Percentiles rank a stretch among this genome's conserved stretches.
phyloP scores from a whole-genome alignment of 2,113 vertebrate species.

The Ibidorhyncha struthersii region DNA sequence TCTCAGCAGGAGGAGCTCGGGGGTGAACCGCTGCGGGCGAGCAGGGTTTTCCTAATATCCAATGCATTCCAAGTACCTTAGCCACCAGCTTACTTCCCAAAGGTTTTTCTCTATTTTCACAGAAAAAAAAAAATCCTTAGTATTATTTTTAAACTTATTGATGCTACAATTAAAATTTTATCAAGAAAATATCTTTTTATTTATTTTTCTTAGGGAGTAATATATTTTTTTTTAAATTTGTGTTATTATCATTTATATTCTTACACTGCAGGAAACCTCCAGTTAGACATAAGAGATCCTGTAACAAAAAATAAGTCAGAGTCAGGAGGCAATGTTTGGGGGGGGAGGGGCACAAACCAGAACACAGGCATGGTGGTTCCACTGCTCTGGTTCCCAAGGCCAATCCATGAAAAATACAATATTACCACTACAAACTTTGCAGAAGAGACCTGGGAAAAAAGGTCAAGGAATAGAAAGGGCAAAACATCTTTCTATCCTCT shows the following conservation, averaged over 20 bases:
- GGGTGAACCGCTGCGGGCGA: neutral
- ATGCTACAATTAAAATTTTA: neutral
- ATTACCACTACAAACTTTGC: neutral
- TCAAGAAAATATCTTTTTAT: neutral
- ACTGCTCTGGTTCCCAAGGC: neutral
- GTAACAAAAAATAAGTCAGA: neutral
- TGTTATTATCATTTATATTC: neutral
- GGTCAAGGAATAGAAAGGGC: neutral
- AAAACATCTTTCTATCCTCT: neutral
- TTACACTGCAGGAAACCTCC: neutral
- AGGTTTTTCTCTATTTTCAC: neutral
- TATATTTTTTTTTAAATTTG: neutral
- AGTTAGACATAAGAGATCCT: neutral
- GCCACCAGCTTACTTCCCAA: neutral
- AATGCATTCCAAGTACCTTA: neutral
- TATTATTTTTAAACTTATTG: neutral
- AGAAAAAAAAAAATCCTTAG: too few relatives aligned
- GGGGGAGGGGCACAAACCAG: neutral
- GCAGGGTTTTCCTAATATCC: neutral
- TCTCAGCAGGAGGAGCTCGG: neutral
- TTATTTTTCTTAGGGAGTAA: neutral
- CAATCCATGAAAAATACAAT: neutral
- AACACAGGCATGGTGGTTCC: rapidly evolving
- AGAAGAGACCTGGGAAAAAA: neutral
- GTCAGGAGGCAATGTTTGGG: rapidly evolving